These are phyloP conservation scores for Capreolus pygargus DNA, from an alignment of 2,113 vertebrate genomes.

Conservation along the genomic window DNA sequence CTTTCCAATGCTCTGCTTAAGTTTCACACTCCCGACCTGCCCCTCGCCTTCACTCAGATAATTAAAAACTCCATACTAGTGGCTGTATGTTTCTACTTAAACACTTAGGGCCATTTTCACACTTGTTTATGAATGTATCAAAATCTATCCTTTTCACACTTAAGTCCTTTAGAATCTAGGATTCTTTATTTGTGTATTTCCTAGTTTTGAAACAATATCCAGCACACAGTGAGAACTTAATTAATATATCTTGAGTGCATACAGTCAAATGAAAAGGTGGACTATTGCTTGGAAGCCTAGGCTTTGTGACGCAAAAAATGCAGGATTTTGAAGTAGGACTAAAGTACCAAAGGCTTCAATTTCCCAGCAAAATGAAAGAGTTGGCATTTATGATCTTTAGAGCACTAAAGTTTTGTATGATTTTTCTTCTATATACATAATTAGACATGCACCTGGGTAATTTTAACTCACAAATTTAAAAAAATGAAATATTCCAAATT, in stretches of 20 bases:
- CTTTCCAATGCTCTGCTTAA: neutral
- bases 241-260: neutral
- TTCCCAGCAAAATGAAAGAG: neutral
- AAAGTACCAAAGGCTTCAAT: neutral
- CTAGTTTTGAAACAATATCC: neutral
- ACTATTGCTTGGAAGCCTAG: neutral
- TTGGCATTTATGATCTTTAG: neutral
- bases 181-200: neutral
- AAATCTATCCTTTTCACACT: neutral
- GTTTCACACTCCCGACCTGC: neutral
- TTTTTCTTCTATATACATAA: neutral
- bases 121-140: neutral
- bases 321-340: neutral
- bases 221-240: neutral
- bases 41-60: neutral
- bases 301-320: neutral
- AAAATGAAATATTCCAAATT: neutral
- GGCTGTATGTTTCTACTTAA: neutral
- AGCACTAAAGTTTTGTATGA: neutral
- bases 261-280: rapidly evolving
- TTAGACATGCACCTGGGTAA: neutral
- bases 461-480: neutral
- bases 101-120: neutral
- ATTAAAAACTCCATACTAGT: neutral
- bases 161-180: neutral